These are phyloP conservation scores for Cryptophagus acutangulus DNA, from an alignment of 2,888 invertebrate genomes.

Conservation along the genomic window DNA sequence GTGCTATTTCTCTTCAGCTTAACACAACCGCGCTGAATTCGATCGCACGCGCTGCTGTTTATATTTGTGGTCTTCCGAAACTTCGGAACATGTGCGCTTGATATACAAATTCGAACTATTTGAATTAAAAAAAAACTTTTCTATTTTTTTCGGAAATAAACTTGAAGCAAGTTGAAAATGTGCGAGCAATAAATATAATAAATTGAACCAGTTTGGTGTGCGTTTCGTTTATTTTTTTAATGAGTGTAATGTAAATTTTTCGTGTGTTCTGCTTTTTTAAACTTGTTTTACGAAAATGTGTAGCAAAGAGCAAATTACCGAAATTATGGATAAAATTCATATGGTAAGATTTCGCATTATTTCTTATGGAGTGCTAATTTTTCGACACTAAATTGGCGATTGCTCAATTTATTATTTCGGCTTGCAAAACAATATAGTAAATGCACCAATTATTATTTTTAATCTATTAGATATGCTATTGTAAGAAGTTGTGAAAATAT, in stretches of 20 bases:
- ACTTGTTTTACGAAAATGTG: slow-evolving; percentile 57
- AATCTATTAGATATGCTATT: no score
- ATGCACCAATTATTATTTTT: no score
- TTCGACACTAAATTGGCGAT: no score
- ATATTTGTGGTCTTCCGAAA: no score
- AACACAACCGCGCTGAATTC: background rate
- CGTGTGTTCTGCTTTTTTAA: background rate
- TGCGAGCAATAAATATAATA: slow-evolving; percentile 1
- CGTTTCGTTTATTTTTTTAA: slow-evolving; percentile 4
- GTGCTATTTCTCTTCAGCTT: slow-evolving; percentile 1
- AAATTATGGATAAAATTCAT: slow-evolving; percentile 69
- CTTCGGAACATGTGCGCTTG: no score
- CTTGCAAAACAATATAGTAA: no score
- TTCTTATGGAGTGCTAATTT: no score
- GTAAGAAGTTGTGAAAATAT: no score
- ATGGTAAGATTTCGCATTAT: no score
- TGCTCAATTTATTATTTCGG: no score
- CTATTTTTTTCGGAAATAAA: background rate
- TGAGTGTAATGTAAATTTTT: slow-evolving; percentile 1
- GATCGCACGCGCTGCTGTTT: slow-evolving; percentile 4
- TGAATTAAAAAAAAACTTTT: no score
- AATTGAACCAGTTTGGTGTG: slow-evolving; percentile 1
- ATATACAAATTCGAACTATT: no score
- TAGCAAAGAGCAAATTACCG: slow-evolving; percentile 65
- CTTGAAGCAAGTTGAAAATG: background rate